Percentiles rank a stretch among this genome's conserved stretches.
These are phyloP conservation scores for Nyctereutes procyonoides DNA, from an alignment of 2,113 vertebrate species.

Conservation along the genomic window DNA sequence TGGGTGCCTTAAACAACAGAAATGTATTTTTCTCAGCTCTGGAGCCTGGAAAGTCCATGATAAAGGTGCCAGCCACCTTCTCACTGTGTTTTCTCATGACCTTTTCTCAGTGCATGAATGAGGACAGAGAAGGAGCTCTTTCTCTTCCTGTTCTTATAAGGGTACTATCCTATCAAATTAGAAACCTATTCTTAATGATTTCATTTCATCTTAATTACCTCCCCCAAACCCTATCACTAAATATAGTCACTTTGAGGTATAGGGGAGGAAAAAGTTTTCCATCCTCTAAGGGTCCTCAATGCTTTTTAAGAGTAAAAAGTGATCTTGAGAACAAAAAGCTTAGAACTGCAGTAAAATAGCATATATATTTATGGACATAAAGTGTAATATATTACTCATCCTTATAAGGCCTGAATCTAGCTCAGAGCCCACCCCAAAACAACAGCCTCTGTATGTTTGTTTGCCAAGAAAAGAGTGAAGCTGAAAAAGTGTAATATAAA, in stretches of 20 bases:
- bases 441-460: neutral
- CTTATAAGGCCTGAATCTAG: neutral
- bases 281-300: neutral
- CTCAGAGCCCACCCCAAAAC: neutral
- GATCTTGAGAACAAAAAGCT: neutral
- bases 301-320: neutral
- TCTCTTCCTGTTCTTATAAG: neutral
- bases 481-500: slow-evolving; percentile 33
- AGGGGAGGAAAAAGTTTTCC: neutral
- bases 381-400: neutral
- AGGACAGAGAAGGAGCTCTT: neutral
- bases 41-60: neutral
- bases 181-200: neutral
- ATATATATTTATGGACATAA: neutral
- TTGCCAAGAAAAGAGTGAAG: neutral
- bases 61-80: neutral
- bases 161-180: neutral
- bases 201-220: neutral
- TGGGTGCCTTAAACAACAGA: neutral
- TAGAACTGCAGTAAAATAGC: neutral
- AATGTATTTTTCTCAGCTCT: neutral
- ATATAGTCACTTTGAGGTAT: neutral
- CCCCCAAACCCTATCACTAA: neutral
- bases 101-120: neutral
- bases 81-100: neutral